Evolutionary conservation across 1,140 invertebrate genomes (phyloP).

Genomic region (Apocrypta bakeri): DNA sequence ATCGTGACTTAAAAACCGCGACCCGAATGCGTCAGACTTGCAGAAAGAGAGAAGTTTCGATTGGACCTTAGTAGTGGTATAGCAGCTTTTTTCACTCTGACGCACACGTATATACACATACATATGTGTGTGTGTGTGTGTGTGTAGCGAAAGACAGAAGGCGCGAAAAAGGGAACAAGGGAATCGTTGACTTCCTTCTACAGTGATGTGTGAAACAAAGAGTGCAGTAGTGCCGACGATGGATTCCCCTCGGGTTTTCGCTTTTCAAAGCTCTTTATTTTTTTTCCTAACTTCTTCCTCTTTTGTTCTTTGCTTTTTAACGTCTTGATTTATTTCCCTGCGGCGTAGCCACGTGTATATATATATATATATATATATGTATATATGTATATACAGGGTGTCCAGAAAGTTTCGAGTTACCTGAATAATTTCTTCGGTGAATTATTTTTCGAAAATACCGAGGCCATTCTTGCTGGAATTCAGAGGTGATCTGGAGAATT

Average conservation of each 20-base stretch:
- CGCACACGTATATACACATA: no score
- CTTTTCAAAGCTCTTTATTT: slow-evolving; percentile 2
- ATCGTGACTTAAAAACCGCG: neutral
- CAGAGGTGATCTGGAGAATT: no score
- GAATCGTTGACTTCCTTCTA: neutral
- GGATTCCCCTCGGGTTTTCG: slow-evolving; percentile 26
- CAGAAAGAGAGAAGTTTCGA: neutral
- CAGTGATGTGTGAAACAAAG: slow-evolving; percentile 4
- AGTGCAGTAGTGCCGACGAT: neutral
- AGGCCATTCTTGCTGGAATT: no score
- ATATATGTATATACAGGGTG: no score
- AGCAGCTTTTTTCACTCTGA: neutral
- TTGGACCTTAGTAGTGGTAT: neutral
- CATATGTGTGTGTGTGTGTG: no score
- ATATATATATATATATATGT: no score
- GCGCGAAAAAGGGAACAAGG: neutral
- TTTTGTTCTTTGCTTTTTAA: neutral
- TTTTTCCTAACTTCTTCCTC: neutral
- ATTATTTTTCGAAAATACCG: no score
- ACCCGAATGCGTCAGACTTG: neutral
- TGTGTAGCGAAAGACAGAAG: neutral
- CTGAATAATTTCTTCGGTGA: no score
- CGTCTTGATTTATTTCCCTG: slow-evolving; percentile 25
- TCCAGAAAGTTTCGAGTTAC: no score
- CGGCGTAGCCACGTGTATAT: no score